Conservation (phyloP, 2,797 vertebrate genomes). For the Yasuhikotakia modesta region DNA sequence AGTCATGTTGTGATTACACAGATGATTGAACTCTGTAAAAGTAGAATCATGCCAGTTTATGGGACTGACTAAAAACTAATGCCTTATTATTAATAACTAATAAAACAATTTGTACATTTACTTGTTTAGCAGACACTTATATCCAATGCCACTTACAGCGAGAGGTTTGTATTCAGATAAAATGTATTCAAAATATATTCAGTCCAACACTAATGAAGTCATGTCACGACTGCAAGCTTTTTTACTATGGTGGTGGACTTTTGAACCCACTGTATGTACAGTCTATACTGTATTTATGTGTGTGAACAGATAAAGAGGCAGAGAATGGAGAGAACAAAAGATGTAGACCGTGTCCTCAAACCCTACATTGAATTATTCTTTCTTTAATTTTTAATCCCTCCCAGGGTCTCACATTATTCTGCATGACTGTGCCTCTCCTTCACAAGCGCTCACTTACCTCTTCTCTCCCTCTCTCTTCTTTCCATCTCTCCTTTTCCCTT, state of each 20-base stretch:
- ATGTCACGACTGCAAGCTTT: neutral
- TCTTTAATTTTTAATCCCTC: constrained; percentile 66
- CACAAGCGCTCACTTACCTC: constrained; percentile 18
- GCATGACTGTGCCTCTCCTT: constrained; percentile 50
- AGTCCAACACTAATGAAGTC: no score
- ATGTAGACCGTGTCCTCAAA: constrained; percentile 55
- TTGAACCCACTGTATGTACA: neutral
- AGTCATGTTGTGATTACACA: no score
- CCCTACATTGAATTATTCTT: constrained; percentile 22
- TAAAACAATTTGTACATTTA: no score
- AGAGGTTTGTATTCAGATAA: no score
- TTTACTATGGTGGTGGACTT: neutral
- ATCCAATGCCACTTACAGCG: no score
- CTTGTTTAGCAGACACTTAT: no score
- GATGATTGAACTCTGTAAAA: no score
- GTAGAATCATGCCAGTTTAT: no score
- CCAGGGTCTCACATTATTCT: constrained; percentile 66
- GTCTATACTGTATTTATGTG: neutral
- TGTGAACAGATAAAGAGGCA: neutral
- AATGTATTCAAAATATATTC: no score
- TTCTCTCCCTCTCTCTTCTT: neutral
- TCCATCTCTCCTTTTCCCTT: neutral
- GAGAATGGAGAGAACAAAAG: constrained; percentile 50
- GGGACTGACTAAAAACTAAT: no score
- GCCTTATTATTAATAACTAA: no score